Evolutionary conservation across 2,113 vertebrate species (phyloP).

Genomic region (Oriolus oriolus): DNA sequence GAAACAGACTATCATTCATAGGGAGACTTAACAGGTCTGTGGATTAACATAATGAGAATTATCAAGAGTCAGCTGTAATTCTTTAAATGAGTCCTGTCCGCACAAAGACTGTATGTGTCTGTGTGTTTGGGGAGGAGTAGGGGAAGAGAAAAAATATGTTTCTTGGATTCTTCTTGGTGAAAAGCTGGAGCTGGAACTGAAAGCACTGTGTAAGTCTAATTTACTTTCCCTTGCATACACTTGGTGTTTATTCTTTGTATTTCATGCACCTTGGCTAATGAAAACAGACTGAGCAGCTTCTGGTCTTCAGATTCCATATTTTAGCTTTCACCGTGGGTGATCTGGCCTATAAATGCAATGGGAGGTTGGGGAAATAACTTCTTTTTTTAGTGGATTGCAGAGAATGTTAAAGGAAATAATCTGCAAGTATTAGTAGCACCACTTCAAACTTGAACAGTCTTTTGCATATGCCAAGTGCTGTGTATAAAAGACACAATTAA

Average conservation of each 20-base stretch:
- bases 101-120: neutral
- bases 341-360: neutral
- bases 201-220: neutral
- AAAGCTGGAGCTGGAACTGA: neutral
- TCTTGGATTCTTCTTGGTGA: neutral
- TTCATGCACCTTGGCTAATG: neutral
- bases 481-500: neutral
- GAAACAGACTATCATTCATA: conserved; percentile 21
- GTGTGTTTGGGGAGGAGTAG: neutral
- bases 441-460: neutral
- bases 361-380: neutral
- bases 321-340: neutral
- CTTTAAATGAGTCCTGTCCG: conserved; percentile 40
- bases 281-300: neutral
- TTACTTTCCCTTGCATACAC: neutral
- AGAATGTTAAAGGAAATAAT: neutral
- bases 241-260: neutral
- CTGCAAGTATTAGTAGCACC: neutral
- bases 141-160: neutral
- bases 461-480: neutral
- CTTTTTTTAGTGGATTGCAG: neutral
- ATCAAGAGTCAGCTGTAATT: conserved; percentile 24
- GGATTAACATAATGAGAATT: conserved; percentile 58
- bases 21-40: conserved; percentile 41
- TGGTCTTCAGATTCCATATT: neutral